Evolutionary conservation across 2,797 vertebrate genomes (phyloP).

Genomic region (Nothura maculosa): DNA sequence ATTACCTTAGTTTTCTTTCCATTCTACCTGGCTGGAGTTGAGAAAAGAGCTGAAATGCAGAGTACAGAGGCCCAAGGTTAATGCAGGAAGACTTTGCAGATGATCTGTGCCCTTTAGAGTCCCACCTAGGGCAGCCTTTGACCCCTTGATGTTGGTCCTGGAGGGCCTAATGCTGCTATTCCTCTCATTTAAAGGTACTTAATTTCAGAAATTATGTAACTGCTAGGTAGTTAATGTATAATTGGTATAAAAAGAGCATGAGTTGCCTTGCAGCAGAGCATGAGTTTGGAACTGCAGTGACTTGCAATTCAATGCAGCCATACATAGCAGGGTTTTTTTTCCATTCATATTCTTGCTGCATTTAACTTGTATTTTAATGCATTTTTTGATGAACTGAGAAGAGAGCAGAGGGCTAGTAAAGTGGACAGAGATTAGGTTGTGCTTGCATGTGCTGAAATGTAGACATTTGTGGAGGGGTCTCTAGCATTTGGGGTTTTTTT

Average conservation of each 20-base stretch:
- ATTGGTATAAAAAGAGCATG: not conserved
- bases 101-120: not conserved
- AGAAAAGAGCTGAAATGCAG: not conserved
- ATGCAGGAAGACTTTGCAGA: not conserved
- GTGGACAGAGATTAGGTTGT: not conserved
- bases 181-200: not conserved
- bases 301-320: not conserved
- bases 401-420: not conserved
- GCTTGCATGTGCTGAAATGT: not conserved
- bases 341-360: not conserved
- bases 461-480: not conserved
- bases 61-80: not conserved
- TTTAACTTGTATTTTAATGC: not conserved
- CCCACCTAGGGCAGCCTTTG: accelerated
- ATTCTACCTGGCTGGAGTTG: not conserved
- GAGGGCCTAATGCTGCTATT: not conserved
- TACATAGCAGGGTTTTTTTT: accelerated
- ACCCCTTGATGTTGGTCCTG: not conserved
- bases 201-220: not conserved
- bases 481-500: not conserved
- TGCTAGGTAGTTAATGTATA: not conserved
- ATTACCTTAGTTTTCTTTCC: not conserved
- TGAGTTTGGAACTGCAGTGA: not conserved
- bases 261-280: not conserved
- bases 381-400: too few species aligned